These are phyloP conservation scores for Nasonia longicornis DNA, from an alignment of 1,140 invertebrate species.

Conservation along the genomic window DNA sequence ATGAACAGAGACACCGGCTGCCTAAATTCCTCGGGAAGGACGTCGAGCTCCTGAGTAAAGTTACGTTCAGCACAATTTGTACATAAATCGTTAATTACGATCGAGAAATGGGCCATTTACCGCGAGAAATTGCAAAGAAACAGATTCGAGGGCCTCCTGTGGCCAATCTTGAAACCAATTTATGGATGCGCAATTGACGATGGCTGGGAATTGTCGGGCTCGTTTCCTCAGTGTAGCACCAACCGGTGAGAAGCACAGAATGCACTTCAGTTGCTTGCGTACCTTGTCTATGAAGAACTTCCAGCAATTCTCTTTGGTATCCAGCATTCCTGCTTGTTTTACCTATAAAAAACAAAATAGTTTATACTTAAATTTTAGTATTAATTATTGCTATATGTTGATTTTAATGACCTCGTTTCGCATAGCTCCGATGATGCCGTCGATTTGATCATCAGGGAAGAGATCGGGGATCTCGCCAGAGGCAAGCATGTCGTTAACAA, in stretches of 20 bases:
- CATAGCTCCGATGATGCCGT: conserved; percentile 86
- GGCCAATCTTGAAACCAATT: conserved; percentile 99
- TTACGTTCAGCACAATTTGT: neutral
- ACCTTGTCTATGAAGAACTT: conserved; percentile 94
- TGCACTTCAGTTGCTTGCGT: conserved; percentile 77
- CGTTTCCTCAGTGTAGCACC: conserved; percentile 86
- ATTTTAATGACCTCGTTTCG: conserved; percentile 79
- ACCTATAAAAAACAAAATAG: conserved; percentile 60
- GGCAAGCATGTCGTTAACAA: conserved; percentile 94
- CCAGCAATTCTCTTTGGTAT: conserved; percentile 95
- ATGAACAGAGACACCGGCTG: conserved; percentile 84
- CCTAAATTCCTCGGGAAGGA: conserved; percentile 54
- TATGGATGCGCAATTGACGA: conserved; percentile 94
- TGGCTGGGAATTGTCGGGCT: conserved; percentile 91
- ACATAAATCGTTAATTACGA: neutral
- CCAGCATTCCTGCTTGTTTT: conserved; percentile 83
- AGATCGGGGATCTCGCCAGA: conserved; percentile 94
- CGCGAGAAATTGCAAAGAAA: conserved; percentile 84
- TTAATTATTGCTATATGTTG: neutral
- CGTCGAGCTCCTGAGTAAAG: conserved; percentile 55
- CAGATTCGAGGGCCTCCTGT: conserved; percentile 88
- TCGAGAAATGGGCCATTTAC: conserved; percentile 49
- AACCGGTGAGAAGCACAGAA: conserved; percentile 93
- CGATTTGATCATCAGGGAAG: conserved; percentile 90
- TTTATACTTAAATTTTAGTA: neutral